phyloP scores from a whole-genome alignment of 2,888 invertebrate species.

The Ennomos quercinarius region DNA sequence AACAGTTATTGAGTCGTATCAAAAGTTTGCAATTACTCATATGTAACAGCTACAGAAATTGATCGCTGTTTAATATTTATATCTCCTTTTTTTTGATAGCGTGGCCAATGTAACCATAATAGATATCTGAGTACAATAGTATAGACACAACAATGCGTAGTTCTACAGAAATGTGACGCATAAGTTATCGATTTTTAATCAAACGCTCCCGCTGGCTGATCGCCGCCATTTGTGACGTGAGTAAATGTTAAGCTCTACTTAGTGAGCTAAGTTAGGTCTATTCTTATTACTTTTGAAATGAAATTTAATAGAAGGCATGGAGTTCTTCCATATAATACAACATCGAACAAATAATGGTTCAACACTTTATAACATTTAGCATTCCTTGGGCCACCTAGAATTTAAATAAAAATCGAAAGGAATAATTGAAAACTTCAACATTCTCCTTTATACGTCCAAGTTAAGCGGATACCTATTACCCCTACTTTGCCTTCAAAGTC shows the following conservation, averaged over 20 bases:
- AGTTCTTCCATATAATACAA: no score
- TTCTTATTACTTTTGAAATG: neutral
- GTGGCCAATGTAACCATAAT: slow-evolving; percentile 51
- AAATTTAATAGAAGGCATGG: no score
- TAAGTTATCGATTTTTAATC: slow-evolving; percentile 80
- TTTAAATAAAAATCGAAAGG: no score
- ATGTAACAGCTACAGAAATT: no score
- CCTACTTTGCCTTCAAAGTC: slow-evolving; percentile 4
- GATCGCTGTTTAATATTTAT: neutral
- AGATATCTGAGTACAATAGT: slow-evolving; percentile 62
- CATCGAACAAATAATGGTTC: no score
- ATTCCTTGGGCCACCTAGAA: no score
- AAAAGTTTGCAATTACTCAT: no score
- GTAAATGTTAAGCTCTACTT: slow-evolving; percentile 6
- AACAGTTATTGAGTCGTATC: no score
- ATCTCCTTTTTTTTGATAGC: slow-evolving; percentile 38
- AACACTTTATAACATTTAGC: no score
- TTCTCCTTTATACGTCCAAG: neutral
- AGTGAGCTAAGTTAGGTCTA: neutral
- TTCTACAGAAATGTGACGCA: slow-evolving; percentile 74
- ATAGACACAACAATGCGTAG: slow-evolving; percentile 64
- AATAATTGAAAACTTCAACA: no score
- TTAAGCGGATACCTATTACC: neutral
- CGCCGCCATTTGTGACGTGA: slow-evolving; percentile 25
- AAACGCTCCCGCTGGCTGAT: slow-evolving; percentile 64